These are phyloP conservation scores for Girardia tigrina DNA, from an alignment of 2,888 invertebrate genomes.

Conservation along the genomic window DNA sequence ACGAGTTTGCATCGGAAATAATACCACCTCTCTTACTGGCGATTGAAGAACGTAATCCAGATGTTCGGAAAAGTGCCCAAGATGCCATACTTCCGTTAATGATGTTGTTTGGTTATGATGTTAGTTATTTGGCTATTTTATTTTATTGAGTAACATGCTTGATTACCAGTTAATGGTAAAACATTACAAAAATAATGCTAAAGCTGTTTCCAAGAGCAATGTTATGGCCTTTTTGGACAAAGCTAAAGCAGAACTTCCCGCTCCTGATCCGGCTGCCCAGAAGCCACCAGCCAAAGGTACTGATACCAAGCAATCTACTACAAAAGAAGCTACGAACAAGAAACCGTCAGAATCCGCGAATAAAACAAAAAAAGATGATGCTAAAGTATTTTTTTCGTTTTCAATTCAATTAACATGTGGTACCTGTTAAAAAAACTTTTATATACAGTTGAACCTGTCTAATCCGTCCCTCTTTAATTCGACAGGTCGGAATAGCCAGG, in stretches of 20 bases:
- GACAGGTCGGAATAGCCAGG: too few species aligned
- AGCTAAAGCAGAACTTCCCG: constrained; percentile 67
- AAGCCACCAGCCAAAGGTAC: not conserved
- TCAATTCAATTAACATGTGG: too few species aligned
- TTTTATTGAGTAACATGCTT: not conserved
- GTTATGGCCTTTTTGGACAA: constrained; percentile 71
- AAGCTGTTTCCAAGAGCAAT: constrained; percentile 50
- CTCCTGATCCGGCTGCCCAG: constrained; percentile 53
- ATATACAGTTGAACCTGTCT: too few species aligned
- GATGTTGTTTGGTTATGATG: constrained; percentile 73
- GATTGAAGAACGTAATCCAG: constrained; percentile 75
- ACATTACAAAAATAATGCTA: not conserved
- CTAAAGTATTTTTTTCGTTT: constrained; percentile 39
- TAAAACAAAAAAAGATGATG: constrained; percentile 36
- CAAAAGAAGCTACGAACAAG: not conserved
- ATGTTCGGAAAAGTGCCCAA: constrained; percentile 74
- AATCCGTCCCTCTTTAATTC: too few species aligned
- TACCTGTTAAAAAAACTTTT: too few species aligned
- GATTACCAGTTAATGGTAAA: not conserved
- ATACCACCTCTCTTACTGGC: constrained; percentile 66
- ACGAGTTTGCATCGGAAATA: constrained; percentile 63
- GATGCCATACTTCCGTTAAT: constrained; percentile 79
- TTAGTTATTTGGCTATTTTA: not conserved
- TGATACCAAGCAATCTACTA: not conserved
- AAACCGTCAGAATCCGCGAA: not conserved